Evolutionary conservation across 64 coral and sea anemone genomes (phyloP).

Genomic region (Porites australiensis): DNA sequence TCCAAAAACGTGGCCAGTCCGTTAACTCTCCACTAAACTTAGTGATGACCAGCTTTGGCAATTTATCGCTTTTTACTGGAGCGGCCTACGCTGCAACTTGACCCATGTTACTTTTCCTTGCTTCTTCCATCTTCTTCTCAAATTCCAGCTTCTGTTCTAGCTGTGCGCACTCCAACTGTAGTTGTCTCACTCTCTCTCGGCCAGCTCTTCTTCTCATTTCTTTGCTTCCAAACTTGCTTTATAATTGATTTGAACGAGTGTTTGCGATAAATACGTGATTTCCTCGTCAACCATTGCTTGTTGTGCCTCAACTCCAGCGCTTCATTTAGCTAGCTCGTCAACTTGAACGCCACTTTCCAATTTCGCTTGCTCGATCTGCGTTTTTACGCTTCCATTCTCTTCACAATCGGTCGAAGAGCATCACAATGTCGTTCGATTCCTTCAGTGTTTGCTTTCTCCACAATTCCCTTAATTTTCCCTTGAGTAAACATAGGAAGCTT

Average conservation of each 20-base stretch:
- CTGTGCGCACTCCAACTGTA: not conserved
- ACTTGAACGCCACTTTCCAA: not conserved
- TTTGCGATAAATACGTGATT: not conserved
- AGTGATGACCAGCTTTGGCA: constrained; percentile 6
- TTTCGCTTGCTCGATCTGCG: constrained; percentile 21
- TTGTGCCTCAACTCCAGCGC: not conserved
- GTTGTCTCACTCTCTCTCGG: not conserved
- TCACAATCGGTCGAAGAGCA: not conserved
- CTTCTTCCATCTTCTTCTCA: not conserved
- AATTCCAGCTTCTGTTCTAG: not conserved
- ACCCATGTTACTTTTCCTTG: not conserved
- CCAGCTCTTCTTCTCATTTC: not conserved
- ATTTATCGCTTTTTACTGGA: not conserved
- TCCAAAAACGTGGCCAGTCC: constrained; percentile 37
- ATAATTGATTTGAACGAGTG: not conserved
- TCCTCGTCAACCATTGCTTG: not conserved
- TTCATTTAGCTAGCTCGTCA: constrained; percentile 1
- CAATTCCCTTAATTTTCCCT: not conserved
- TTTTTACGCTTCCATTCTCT: not conserved
- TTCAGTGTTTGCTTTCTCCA: constrained; percentile 9
- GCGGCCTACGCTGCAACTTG: not conserved
- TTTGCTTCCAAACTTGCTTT: not conserved
- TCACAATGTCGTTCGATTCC: not conserved
- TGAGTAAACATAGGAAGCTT: constrained; percentile 2
- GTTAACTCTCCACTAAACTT: constrained; percentile 1